phyloP scores from a whole-genome alignment of 2,797 vertebrate species.

The Staurois parvus region DNA sequence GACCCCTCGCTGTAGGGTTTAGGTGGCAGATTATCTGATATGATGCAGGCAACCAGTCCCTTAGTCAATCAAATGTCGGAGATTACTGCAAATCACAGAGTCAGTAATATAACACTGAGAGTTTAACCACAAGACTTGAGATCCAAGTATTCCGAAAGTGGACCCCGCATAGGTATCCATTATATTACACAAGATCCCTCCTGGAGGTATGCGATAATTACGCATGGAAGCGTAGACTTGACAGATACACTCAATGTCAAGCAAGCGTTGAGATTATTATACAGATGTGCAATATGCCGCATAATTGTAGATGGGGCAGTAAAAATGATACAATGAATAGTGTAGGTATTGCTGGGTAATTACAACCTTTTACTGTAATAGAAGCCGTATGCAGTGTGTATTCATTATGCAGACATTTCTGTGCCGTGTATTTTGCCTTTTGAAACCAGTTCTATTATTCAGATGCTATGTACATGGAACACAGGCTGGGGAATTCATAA shows the following conservation, averaged over 20 bases:
- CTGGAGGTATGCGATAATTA: background rate
- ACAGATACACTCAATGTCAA: background rate
- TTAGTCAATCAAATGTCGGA: background rate
- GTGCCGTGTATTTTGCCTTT: no score
- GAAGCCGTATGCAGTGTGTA: background rate
- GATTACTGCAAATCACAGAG: background rate
- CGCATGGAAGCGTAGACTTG: background rate
- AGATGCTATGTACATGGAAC: no score
- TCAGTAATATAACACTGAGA: background rate
- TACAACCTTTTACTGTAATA: background rate
- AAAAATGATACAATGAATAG: background rate
- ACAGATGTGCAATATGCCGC: background rate
- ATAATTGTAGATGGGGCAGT: background rate
- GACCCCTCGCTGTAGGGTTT: slow-evolving; percentile 2
- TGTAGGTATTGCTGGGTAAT: background rate
- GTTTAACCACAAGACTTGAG: background rate
- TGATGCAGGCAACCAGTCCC: background rate
- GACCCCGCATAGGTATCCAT: background rate
- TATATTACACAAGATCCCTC: no score
- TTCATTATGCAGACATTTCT: background rate
- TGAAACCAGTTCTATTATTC: no score
- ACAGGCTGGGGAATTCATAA: no score
- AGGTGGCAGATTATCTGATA: slow-evolving; percentile 9
- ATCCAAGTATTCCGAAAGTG: background rate
- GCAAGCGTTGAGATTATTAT: background rate